Percentiles rank a stretch among this genome's conserved stretches.
phyloP scores from a whole-genome alignment of 2,113 vertebrate genomes.

The Cyprinodon variegatus region DNA sequence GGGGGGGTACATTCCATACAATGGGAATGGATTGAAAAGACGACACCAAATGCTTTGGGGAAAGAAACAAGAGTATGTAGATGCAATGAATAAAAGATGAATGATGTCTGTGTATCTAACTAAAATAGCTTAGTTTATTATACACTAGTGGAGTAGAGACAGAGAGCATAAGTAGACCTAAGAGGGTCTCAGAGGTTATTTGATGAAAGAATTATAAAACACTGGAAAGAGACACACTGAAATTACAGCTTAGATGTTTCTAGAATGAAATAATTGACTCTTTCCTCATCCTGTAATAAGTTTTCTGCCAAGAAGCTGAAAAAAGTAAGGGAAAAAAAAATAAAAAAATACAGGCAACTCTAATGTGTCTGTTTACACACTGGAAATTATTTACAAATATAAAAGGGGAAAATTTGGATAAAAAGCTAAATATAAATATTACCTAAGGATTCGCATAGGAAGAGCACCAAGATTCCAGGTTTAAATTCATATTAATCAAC shows the following conservation, averaged over 20 bases:
- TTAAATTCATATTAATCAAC: too few relatives aligned
- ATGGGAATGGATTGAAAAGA: neutral
- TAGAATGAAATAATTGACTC: neutral
- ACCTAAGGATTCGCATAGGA: neutral
- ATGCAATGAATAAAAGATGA: slow-evolving; percentile 10
- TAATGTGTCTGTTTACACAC: neutral
- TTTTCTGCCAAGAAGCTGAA: slow-evolving; percentile 4
- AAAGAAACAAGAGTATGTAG: slow-evolving; percentile 5
- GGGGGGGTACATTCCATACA: neutral
- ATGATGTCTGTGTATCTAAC: slow-evolving; percentile 2
- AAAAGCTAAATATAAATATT: neutral
- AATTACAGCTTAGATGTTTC: neutral
- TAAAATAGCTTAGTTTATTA: slow-evolving; percentile 38
- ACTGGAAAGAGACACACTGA: neutral
- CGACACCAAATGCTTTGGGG: neutral
- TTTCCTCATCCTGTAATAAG: slow-evolving; percentile 1
- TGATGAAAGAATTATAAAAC: slow-evolving; percentile 1
- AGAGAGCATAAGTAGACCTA: neutral
- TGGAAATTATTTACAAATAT: slow-evolving; percentile 3
- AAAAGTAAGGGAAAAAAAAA: neutral
- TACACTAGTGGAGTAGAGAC: slow-evolving; percentile 31
- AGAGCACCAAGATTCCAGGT: too few relatives aligned
- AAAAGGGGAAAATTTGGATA: neutral
- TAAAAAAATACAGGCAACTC: too few relatives aligned
- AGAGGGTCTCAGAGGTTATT: neutral